Evolutionary conservation across 1,140 invertebrate species (phyloP), one percentile per base, ranked within the genome.

Genomic region (Oncopodura yosiiana): DNA sequence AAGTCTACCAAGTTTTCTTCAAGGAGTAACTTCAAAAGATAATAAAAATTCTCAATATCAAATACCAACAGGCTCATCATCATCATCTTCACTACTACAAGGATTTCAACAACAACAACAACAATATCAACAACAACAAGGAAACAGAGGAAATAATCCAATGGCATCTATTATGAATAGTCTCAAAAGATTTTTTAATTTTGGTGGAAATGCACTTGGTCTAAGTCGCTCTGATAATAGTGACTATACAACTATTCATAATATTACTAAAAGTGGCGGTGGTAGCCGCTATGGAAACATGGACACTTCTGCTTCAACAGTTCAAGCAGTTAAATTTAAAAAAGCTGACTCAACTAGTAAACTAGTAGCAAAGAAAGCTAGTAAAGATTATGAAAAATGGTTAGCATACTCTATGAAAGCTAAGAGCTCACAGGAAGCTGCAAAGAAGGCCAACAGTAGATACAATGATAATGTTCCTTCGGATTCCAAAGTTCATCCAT

Each of bases 281-380:
- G 18, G 2, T n/a, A 49, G 21, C 34, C 26, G 38, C 21, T 37
- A 30, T 26, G 14, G 34, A 49, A 49, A 38, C 16, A 32, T 11
- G n/a, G 34, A 14, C 16, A 18, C 29, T 11, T 19, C 27, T 4
- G 44, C 16, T 18, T 8, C 27, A n/a, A 19, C 44, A 18, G 18
- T 9, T 18, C 23, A 16, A 32, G 2, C 16, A 19, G 11, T 30
- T 21, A 27, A n/a, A n/a, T n/a, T n/a, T n/a, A n/a, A 27, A 1
- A 24, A 21, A 46, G 44, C 30, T 12, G 27, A 27, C 44, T 32
- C 30, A 46, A 46, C 34, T 8, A 46, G 44, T 19, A 46, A 46
- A 32, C 29, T 27, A 12, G 29, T 46, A 6, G 44, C 30, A 16
- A 46, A 34, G 3, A 21, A 16, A 2, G n/a, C n/a, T n/a, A n/a